A percentile compares a stretch with the other conserved stretches of the same genome.
These are phyloP conservation scores for Tokudaia muenninki DNA, from an alignment of 2,797 vertebrate genomes.

Conservation along the genomic window DNA sequence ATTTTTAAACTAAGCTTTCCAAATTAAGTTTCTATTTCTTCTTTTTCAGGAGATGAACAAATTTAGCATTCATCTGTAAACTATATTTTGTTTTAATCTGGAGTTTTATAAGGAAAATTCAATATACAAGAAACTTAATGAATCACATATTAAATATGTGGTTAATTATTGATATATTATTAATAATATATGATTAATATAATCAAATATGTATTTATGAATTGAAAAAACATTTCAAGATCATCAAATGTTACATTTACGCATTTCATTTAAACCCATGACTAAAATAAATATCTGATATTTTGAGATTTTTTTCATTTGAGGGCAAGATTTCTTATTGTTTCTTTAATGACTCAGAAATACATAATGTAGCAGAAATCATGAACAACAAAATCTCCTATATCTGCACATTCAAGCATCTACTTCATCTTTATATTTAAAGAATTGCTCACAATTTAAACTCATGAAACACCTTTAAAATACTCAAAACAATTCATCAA, in stretches of 20 bases:
- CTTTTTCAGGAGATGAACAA: neutral
- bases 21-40: constrained; percentile 53
- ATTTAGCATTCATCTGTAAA: constrained; percentile 50
- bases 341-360: constrained; percentile 49
- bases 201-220: constrained; percentile 9
- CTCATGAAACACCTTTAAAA: constrained; percentile 34
- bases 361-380: constrained; percentile 47
- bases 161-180: too few relatives aligned
- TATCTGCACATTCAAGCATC: neutral
- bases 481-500: constrained; percentile 34
- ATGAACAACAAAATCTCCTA: constrained; percentile 1
- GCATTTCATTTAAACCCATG: constrained; percentile 53
- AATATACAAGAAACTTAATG: constrained; percentile 38
- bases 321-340: constrained; percentile 6
- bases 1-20: neutral
- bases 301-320: constrained; percentile 47
- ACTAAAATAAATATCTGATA: constrained; percentile 37
- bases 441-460: constrained; percentile 34
- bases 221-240: constrained; percentile 32
- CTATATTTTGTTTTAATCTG: constrained; percentile 29
- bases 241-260: constrained; percentile 46
- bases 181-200: too few relatives aligned
- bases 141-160: neutral
- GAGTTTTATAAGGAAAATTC: constrained; percentile 42
- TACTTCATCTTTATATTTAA: constrained; percentile 37